Evolutionary conservation across 2,797 vertebrate species (phyloP).

Genomic region (Pseudocheirus occidentalis): DNA sequence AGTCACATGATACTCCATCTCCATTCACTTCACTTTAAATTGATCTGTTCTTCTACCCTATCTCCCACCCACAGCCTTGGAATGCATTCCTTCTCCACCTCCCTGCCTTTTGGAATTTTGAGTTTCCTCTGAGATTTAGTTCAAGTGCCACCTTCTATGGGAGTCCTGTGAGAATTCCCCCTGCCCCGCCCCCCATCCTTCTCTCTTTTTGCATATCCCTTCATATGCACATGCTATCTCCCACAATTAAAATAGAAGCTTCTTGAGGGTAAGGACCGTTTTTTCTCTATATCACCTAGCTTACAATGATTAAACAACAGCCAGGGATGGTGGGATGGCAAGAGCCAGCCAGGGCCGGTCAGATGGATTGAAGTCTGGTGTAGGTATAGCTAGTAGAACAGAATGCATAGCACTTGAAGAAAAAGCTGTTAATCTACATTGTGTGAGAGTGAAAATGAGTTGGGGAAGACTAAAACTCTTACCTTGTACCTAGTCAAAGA

Average conservation of each 20-base stretch:
- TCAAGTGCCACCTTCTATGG: too few relatives aligned
- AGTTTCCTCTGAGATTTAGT: too few relatives aligned
- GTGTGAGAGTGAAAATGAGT: neutral
- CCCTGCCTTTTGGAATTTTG: too few relatives aligned
- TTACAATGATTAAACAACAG: neutral
- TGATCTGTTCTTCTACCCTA: too few relatives aligned
- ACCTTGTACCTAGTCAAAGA: neutral
- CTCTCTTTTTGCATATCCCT: too few relatives aligned
- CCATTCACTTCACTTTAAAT: too few relatives aligned
- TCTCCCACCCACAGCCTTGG: too few relatives aligned
- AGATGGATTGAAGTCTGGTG: neutral
- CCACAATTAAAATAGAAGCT: neutral
- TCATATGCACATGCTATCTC: neutral
- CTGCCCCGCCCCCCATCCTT: too few relatives aligned
- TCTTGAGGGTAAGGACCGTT: neutral
- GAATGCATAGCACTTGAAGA: neutral
- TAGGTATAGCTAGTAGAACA: neutral
- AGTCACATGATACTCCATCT: too few relatives aligned
- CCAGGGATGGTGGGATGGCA: neutral
- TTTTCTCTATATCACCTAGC: neutral
- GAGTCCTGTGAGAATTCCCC: too few relatives aligned
- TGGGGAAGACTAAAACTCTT: too few relatives aligned
- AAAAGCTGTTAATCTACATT: neutral
- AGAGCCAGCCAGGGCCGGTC: neutral
- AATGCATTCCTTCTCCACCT: too few relatives aligned